These are phyloP conservation scores for Kuschelorhynchus macadamiae DNA, from an alignment of 2,888 invertebrate genomes.

Conservation along the genomic window DNA sequence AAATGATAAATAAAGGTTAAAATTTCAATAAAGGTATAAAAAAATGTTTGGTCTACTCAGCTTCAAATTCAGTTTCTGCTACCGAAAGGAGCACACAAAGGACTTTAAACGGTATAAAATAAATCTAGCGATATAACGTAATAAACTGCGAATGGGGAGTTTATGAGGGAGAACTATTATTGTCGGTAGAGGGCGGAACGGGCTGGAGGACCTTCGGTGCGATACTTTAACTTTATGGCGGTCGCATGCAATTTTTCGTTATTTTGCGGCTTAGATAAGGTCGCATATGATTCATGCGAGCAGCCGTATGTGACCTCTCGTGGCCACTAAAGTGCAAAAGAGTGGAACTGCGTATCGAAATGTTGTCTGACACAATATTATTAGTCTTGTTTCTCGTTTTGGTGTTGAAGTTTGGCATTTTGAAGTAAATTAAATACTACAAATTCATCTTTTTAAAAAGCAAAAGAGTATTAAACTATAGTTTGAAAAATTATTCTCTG, in stretches of 20 bases:
- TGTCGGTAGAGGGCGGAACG: conserved; percentile 23
- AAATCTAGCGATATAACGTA: conserved; percentile 41
- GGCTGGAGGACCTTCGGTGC: conserved; percentile 36
- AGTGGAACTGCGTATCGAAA: no score
- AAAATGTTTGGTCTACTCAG: no score
- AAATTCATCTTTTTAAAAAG: no score
- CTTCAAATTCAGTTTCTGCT: no score
- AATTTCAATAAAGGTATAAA: no score
- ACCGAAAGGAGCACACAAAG: not conserved
- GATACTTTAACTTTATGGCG: conserved; percentile 41
- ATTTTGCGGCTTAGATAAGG: conserved; percentile 44
- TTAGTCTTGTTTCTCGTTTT: not conserved
- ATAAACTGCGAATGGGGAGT: conserved; percentile 45
- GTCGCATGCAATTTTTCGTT: conserved; percentile 40
- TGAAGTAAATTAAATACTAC: no score
- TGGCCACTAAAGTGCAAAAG: no score
- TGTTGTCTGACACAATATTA: no score
- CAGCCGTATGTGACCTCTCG: not conserved
- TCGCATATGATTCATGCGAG: conserved; percentile 35
- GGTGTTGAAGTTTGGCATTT: no score
- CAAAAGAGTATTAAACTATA: no score
- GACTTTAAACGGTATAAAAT: conserved; percentile 23
- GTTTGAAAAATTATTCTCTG: no score
- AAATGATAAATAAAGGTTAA: no score
- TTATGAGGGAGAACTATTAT: conserved; percentile 40